Evolutionary conservation across 2,888 invertebrate genomes (phyloP).

Genomic region (Epinotia bilunana): DNA sequence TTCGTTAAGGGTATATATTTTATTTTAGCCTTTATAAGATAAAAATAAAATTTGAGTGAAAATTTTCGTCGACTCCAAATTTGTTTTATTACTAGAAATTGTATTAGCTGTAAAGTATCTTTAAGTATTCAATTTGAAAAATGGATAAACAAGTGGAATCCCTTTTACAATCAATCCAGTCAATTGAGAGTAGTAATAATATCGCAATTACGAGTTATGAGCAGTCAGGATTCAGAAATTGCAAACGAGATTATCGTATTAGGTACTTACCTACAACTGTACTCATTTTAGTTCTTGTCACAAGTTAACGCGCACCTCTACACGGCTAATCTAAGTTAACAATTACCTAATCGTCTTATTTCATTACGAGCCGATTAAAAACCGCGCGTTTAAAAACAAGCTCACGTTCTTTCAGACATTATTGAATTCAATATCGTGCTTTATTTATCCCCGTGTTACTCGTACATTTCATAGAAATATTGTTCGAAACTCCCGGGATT

Average conservation of each 20-base stretch:
- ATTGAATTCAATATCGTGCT: conserved; percentile 27
- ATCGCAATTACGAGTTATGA: too few species aligned
- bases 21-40: conserved; percentile 22
- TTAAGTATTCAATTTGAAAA: neutral
- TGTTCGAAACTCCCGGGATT: conserved; percentile 18
- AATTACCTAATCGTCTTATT: too few species aligned
- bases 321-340: too few species aligned
- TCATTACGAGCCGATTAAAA: neutral
- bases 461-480: conserved; percentile 26
- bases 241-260: neutral
- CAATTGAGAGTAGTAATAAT: too few species aligned
- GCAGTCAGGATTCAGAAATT: too few species aligned
- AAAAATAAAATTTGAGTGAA: neutral
- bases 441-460: conserved; percentile 35
- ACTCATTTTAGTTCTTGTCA: too few species aligned
- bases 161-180: too few species aligned
- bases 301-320: too few species aligned
- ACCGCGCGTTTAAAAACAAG: neutral
- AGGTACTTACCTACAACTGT: neutral
- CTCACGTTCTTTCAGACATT: neutral
- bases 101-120: neutral
- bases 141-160: neutral
- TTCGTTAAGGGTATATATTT: conserved; percentile 28
- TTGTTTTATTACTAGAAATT: neutral
- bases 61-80: neutral